A percentile compares a stretch with the other conserved stretches of the same genome.
phyloP scores from a whole-genome alignment of 1,140 invertebrate species.

The Lanistes nyassanus region DNA sequence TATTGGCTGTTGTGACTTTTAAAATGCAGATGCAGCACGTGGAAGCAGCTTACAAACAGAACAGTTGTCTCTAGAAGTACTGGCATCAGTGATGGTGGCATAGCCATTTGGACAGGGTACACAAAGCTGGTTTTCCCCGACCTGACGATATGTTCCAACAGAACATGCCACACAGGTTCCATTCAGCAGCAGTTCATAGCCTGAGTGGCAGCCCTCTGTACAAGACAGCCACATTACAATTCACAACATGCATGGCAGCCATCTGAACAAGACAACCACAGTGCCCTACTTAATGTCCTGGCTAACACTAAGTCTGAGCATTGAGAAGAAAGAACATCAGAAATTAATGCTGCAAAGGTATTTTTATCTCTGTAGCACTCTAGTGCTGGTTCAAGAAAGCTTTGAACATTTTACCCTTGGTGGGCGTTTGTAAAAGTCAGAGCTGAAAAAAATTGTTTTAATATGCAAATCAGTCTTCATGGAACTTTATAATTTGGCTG shows the following conservation, averaged over 20 bases:
- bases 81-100: conserved; percentile 86
- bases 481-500: no score
- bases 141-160: conserved; percentile 85
- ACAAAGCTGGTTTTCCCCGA: conserved; percentile 72
- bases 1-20: neutral
- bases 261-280: conserved; percentile 66
- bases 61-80: conserved; percentile 87
- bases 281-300: no score
- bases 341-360: no score
- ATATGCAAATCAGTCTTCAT: no score
- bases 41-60: conserved; percentile 30
- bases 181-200: conserved; percentile 80
- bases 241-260: conserved; percentile 91
- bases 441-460: no score
- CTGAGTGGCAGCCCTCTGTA: conserved; percentile 85
- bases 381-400: no score
- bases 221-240: no score
- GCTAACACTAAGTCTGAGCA: no score
- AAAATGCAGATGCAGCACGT: neutral
- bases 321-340: no score
- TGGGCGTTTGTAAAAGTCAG: no score
- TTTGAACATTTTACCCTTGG: no score
- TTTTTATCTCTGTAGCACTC: no score
- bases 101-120: conserved; percentile 85
- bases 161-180: conserved; percentile 93